Base-by-base conservation (phyloP, 2,888 invertebrate species). In the Cerastis rubricosa region DNA sequence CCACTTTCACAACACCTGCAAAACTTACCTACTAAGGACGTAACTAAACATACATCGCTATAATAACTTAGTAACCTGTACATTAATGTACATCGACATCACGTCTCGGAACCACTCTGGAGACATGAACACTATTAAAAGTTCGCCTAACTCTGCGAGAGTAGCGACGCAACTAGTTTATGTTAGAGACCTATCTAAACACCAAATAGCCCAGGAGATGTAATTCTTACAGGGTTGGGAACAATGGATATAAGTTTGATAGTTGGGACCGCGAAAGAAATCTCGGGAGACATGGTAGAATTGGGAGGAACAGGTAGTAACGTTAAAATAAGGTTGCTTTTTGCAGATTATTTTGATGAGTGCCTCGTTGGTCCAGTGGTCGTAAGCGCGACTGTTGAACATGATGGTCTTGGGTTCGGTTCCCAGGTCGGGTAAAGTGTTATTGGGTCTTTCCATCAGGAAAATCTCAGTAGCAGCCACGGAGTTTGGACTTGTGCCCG, bases 101-200 rank as follows among this genome's bases (percentile, higher is more conserved):
- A 79, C 83, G 85, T 85, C 88, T 89, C 87, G 79, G 83, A 77
- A 83, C 78, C 90, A 89, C 92, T 91, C 90, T 61, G 82, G 93
- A 91, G 93, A 93, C 92, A 90, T 87, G 93, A 94, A 95, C 94
- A 92, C 96, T 95, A 96, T 96, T 96, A 96, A 95, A 96, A 96
- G 94, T 96, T 96, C 88, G 74, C 71, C 92, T 90, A 94, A 94
- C 94, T 94, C 89, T 84, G 88, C 89, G 92, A 90, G 90, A 92
- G 91, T 91, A 85, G 89, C 90, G 93, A 93, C 94, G 90, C 91
- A 92, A 93, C 93, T 93, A 93, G 95, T 95, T 94, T 93, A 90
- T 92, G 91, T 93, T 91, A 86, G 89, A 81, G 87, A 86, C 86
- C 88, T 90, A 89, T 89, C 89, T 89, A 88, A 90, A 91, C 91